Evolutionary conservation across 2,113 vertebrate genomes (phyloP).

Genomic region (Phoxinus phoxinus): DNA sequence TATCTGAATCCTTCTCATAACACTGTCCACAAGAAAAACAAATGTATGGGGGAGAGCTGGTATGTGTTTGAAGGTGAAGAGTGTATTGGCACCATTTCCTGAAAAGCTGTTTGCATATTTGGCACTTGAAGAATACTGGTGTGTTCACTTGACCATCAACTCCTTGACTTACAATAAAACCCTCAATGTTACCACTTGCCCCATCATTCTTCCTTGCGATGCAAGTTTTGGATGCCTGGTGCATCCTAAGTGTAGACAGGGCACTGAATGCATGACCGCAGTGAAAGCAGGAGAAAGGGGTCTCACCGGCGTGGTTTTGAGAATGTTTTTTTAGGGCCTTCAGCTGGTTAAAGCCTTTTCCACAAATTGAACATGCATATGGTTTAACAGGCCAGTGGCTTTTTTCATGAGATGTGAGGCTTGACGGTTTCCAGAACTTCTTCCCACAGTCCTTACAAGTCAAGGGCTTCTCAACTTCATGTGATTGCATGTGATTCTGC

Average conservation of each 20-base stretch:
- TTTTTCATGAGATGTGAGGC: constrained; percentile 50
- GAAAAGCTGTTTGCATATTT: constrained; percentile 72
- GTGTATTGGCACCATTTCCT: constrained; percentile 72
- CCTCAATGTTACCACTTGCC: constrained; percentile 9
- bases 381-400: constrained; percentile 62
- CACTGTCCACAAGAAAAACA: constrained; percentile 76
- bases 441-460: constrained; percentile 54
- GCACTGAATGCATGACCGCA: constrained; percentile 48
- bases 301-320: constrained; percentile 56
- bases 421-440: constrained; percentile 40
- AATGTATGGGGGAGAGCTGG: constrained; percentile 69
- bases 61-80: constrained; percentile 75
- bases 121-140: constrained; percentile 66
- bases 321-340: constrained; percentile 59
- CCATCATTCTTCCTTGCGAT: constrained; percentile 3
- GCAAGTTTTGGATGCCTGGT: constrained; percentile 55
- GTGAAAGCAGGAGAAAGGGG: constrained; percentile 54
- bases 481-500: constrained; percentile 31
- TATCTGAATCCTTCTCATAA: constrained; percentile 74
- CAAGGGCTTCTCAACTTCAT: constrained; percentile 24
- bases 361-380: constrained; percentile 60
- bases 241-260: constrained; percentile 44
- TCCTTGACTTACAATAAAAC: constrained; percentile 49
- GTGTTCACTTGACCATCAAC: constrained; percentile 55
- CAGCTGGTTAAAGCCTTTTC: constrained; percentile 53